Base-by-base conservation (phyloP, 2,888 invertebrate genomes). In the Argyresthia goedartella region DNA sequence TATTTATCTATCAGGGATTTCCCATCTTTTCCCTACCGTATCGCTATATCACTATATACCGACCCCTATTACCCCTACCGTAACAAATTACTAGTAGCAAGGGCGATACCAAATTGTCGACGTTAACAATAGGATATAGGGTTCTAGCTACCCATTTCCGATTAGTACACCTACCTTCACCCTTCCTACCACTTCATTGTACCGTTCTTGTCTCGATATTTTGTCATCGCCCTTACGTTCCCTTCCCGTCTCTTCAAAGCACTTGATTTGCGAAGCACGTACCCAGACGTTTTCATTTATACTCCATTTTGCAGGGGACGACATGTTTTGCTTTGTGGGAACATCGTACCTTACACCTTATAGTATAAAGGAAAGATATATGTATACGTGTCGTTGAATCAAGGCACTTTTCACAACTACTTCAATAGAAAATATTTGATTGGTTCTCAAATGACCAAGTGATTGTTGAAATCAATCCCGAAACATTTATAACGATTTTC, bases 231-330 rank as follows among this genome's bases (percentile, higher is more conserved):
- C 52, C 55, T 36, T 74, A 73, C 74, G 73, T 62, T 61, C 73
- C 76, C 71, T 76, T 78, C 76, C 81, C 81, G 76, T 71, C 80
- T 78, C 81, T 81, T 76, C 73, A 25, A 76, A 72, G 69, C 73
- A 82, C 84, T 85, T 84, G 82, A 86, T 86, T 85, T 85, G 77
- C 82, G 65, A 73, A 76, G 82, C 84, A 84, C 84, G 84, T 81
- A 74, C 63, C 64, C 67, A 73, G 75, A 73, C 75, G 65, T 68
- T 69, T 67, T 70, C 71, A 54, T 54, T 48, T 39, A 52, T 54
- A 50, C 42, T 41, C 47, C 36, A 51, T 53, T 53, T 48, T 14
- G 36, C 41, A 25, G 79, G 75, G 64, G 25, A 16, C 8, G 50
- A 3, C 73, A 72, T 80, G 77, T 79, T 80, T 77, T 75, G 76